Evolutionary conservation across 2,113 vertebrate species (phyloP).

Genomic region (Oncorhynchus keta): DNA sequence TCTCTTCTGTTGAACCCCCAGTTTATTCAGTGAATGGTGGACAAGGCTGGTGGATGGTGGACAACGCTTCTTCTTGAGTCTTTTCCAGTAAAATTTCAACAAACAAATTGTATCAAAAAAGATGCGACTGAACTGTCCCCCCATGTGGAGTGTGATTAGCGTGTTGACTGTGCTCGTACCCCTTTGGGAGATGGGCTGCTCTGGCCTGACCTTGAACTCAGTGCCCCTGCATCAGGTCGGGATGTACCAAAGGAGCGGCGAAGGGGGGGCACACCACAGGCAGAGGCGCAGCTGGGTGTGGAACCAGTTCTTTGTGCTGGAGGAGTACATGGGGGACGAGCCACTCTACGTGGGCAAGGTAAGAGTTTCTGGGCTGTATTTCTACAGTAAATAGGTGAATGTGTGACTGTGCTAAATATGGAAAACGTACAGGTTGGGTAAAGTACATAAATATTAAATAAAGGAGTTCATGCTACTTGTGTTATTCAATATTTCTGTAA

Average conservation of each 20-base stretch:
- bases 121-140: slow-evolving; percentile 57
- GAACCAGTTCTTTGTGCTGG: slow-evolving; percentile 99
- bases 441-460: too few species aligned
- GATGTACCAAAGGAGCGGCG: slow-evolving; percentile 62
- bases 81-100: not conserved
- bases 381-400: not conserved
- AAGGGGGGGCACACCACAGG: slow-evolving; percentile 59
- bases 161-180: slow-evolving; percentile 80
- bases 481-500: too few species aligned
- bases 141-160: slow-evolving; percentile 62
- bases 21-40: not conserved
- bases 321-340: slow-evolving; percentile 94
- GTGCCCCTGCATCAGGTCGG: slow-evolving; percentile 70
- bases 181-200: slow-evolving; percentile 80
- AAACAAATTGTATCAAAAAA: slow-evolving; percentile 35
- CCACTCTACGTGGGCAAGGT: slow-evolving; percentile 98
- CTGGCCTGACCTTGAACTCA: slow-evolving; percentile 75
- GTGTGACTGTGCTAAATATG: not conserved
- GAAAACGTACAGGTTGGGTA: too few species aligned
- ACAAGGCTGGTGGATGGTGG: not conserved
- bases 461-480: too few species aligned
- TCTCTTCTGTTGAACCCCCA: not conserved
- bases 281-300: slow-evolving; percentile 98
- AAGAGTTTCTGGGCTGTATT: slow-evolving; percentile 2
- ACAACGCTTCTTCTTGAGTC: too few species aligned